Evolutionary conservation across 2,888 invertebrate species (phyloP), one percentile per base, ranked within the genome.

Genomic region (Polymixis lichenea): DNA sequence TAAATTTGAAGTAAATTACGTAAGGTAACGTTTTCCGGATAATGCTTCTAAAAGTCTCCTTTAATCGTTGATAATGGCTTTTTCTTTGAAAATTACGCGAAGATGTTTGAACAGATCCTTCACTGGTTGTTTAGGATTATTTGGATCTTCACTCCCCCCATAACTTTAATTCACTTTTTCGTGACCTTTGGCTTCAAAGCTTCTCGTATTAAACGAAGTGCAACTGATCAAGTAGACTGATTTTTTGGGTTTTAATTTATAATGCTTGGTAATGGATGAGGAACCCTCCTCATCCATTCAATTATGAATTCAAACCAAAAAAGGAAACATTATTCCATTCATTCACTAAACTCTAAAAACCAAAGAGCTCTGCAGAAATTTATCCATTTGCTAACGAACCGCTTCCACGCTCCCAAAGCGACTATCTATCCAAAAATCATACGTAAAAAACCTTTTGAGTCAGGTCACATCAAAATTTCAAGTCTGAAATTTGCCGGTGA

Each of bases 401-500:
- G 66, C 67, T 77, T 64, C 60, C 65, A 58, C 25, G 65, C 60
- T 78, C 68, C 72, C 72, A 71, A 55, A 51, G 72, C 61, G 58
- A 72, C 62, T 76, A 77, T 81, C 76, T 84, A 68, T 80, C 83
- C 75, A 83, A 88, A 87, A 83, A 71, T 72, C 79, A 72, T 70
- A 78, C 74, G 69, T 82, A 77, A 79, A 83, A 81, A 82, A 71
- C 80, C 75, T 83, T 85, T 83, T 76, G 72, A 81, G 78, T 78
- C 73, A 74, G 79, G 79, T 84, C 86, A 84, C 89, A 88, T 90
- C 86, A 91, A 92, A 91, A 88, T 91, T 91, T 91, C 86, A 91
- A 86, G 88, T 87, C 84, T 82, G 77, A 89, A 90, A 88, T 88
- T 89, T 81, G 76, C 72, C 72, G 84, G 74, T 85, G 87, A 86